Base-by-base conservation (phyloP, 2,113 vertebrate species). In the Gobiocypris rarus region DNA sequence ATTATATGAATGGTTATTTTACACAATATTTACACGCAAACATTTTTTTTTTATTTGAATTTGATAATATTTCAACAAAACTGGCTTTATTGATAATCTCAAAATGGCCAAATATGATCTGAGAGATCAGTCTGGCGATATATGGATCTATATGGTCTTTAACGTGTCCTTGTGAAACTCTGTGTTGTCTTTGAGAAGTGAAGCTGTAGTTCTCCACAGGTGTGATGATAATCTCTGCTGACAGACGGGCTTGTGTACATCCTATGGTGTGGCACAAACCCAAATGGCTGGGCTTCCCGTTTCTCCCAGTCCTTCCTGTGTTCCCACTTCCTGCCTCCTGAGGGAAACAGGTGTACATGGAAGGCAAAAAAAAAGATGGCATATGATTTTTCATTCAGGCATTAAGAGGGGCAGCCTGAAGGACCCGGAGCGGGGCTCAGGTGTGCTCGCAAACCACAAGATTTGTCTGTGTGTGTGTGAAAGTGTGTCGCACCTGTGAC, bases 271-370 rank as follows among this genome's bases (percentile, higher is more conserved):
- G 87, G 86, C 84, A 50, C 54, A 69, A 45, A 83, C 88, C 91
- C 92, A 92, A 92, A 90, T 89, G 88, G 86, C 86, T 91, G n/a
- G 31, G n/a, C 67, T 45, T 58, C 48, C 69, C 15, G 31, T 81
- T 15, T 48, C 63, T 74, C 52, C 31, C 67, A n/a, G 71, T 78
- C 26, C 26, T 41, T 79, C 41, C 24, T 43, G 28, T 1, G 76
- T 90, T 91, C 89, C 52, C 88, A 84, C 86, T 91, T 93, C 92
- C 93, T 93, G 90, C 85, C 90, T 91, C 91, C 92, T 89, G 61
- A 88, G 92, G 91, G 52, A 89, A 93, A 92, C 94, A 95, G 94
- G 94, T 95, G 93, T 89, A 15, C 84, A 84, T 91, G 87, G 89
- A 88, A 91, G 90, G 87, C 86, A 88, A 26, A 38, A 81, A 86